These are phyloP conservation scores for Chlorospingus flavigularis DNA, from an alignment of 2,797 vertebrate species.

Conservation along the genomic window DNA sequence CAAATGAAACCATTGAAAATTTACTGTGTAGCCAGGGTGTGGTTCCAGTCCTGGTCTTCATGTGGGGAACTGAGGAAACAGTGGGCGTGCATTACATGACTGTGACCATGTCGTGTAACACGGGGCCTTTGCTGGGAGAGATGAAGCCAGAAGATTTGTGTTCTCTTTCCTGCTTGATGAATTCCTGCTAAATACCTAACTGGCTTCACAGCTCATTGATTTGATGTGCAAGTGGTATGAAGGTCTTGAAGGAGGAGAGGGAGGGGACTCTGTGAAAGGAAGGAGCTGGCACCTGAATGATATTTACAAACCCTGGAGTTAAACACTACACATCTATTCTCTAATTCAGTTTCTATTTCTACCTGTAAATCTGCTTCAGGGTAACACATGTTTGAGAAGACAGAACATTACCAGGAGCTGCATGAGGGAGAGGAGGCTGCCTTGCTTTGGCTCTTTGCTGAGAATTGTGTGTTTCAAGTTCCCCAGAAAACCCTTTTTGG, in stretches of 20 bases:
- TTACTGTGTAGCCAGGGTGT: background rate
- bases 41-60: background rate
- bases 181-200: background rate
- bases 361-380: background rate
- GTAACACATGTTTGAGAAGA: background rate
- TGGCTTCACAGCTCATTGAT: background rate
- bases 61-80: background rate
- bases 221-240: background rate
- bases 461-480: background rate
- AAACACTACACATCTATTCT: background rate
- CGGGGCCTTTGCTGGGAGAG: background rate
- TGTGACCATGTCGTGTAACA: accelerated
- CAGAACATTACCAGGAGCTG: background rate
- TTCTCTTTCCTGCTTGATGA: background rate
- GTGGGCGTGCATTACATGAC: background rate
- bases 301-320: background rate
- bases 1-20: background rate
- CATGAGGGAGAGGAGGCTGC: background rate
- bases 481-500: background rate
- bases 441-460: background rate
- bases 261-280: background rate
- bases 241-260: background rate
- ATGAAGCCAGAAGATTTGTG: background rate
- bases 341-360: background rate
- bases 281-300: background rate